Evolutionary conservation across 2,113 vertebrate species (phyloP).

Genomic region (Cephalopterus ornatus): DNA sequence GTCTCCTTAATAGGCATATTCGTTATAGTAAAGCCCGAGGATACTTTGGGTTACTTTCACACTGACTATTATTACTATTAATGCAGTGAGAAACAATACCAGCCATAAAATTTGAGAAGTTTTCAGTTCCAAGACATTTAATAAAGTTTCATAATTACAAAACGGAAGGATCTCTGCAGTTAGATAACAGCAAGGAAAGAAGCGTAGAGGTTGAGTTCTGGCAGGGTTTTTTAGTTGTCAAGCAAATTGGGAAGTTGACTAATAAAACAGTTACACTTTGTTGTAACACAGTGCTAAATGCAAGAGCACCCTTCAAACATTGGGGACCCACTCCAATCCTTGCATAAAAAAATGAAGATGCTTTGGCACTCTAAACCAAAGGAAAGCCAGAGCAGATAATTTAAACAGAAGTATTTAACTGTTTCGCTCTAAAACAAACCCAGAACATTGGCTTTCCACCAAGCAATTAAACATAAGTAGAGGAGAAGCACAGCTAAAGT

Average conservation of each 20-base stretch:
- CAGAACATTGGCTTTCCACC: background rate
- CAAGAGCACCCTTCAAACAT: background rate
- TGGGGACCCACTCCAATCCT: background rate
- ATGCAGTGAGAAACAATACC: background rate
- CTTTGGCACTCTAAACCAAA: background rate
- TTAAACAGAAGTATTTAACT: background rate
- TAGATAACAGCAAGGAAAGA: background rate
- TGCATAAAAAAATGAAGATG: background rate
- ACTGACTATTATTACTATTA: background rate
- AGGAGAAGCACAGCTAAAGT: background rate
- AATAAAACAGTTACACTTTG: background rate
- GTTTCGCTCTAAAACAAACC: background rate
- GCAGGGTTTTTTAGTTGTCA: background rate
- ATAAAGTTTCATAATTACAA: background rate
- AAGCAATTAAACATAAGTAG: background rate
- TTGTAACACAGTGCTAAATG: background rate
- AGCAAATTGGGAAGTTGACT: background rate
- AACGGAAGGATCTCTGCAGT: background rate
- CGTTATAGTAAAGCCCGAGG: background rate
- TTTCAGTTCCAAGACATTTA: background rate
- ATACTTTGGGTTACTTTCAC: background rate
- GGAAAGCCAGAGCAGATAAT: background rate
- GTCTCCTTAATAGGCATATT: background rate
- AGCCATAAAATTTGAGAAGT: background rate
- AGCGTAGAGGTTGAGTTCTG: background rate